Base-by-base conservation (phyloP, 2,797 vertebrate species). In the Hafferia zeledoni region DNA sequence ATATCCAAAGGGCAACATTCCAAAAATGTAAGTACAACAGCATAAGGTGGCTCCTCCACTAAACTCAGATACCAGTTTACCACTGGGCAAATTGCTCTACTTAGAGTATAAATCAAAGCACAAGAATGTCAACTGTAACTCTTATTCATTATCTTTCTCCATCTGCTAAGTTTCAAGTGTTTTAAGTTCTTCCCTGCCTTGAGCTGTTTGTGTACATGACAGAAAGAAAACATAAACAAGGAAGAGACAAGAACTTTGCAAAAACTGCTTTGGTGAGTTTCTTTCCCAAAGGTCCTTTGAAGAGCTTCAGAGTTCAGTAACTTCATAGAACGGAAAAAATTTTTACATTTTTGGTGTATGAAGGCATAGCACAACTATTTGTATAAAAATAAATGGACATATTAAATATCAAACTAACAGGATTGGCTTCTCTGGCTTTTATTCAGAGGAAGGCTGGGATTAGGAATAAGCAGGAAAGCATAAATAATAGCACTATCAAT, bases 301-400 rank as follows among this genome's bases (percentile, higher is more conserved):
- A 74, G 50, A 65, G 37, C 44, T 76, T 77, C 24, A 39, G 31
- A 90, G 47, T 52, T 81, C 47, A 56, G 27, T 44, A 72, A 83
- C 14, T 50, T 81, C 46, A 72, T 3, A 72, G 55, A 78, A 82
- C 6, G 23, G 47, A 83, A 95, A 83, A 27, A 78, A 52, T 47
- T 79, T 70, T 85, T 78, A 86, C 49, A 57, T 68, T 86, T 94
- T 88, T 87, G 31, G 28, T 30, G 20, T 61, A 87, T 50, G 61
- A 89, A 92, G 22, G 35, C 76, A 76, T 31, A 24, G 27, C n/a
- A 94, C 35, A 82, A 68, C 15, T 79, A 69, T 59, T 82, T 59
- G 15, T 81, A 71, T 17, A 77, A 91, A 92, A 79, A 79, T 53
- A 65, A 65, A 60, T 2, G 6, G 8, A 27, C 56, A 43, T 30